Conservation (phyloP, 2,797 vertebrate genomes). For the Pachyuromys duprasi region DNA sequence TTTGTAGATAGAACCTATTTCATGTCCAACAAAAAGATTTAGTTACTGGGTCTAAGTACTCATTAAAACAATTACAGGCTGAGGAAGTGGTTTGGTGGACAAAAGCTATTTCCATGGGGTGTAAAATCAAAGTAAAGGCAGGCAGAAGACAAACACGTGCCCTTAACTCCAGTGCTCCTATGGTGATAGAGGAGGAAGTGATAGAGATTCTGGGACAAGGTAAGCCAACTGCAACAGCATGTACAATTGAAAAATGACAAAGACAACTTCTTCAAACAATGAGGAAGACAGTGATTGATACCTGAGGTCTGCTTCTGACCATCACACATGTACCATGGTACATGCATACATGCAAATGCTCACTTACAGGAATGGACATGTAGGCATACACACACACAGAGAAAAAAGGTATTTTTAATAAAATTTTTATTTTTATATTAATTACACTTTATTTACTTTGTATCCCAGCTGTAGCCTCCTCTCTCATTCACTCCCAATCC, state of each 20-base stretch:
- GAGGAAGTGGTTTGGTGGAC: no score
- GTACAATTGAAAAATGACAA: not conserved
- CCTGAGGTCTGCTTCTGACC: not conserved
- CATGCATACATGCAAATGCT: no score
- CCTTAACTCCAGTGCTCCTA: no score
- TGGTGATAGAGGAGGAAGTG: not conserved
- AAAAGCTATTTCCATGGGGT: not conserved
- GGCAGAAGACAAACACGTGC: not conserved
- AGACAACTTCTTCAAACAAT: not conserved
- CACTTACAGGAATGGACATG: not conserved
- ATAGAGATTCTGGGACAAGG: not conserved
- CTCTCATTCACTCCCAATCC: no score
- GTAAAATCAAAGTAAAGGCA: not conserved
- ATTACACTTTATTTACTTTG: no score
- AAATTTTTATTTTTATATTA: not conserved
- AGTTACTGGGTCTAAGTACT: not conserved
- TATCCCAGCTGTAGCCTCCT: no score
- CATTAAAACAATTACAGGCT: not conserved
- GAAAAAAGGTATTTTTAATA: not conserved
- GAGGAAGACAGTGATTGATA: not conserved
- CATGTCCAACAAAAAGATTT: not conserved
- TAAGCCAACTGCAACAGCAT: no score
- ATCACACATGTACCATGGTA: not conserved
- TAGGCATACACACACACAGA: not conserved
- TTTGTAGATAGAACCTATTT: not conserved